These are phyloP conservation scores for Paragorgia papillata DNA, from an alignment of 92 coral and sea anemone genomes.

Conservation along the genomic window DNA sequence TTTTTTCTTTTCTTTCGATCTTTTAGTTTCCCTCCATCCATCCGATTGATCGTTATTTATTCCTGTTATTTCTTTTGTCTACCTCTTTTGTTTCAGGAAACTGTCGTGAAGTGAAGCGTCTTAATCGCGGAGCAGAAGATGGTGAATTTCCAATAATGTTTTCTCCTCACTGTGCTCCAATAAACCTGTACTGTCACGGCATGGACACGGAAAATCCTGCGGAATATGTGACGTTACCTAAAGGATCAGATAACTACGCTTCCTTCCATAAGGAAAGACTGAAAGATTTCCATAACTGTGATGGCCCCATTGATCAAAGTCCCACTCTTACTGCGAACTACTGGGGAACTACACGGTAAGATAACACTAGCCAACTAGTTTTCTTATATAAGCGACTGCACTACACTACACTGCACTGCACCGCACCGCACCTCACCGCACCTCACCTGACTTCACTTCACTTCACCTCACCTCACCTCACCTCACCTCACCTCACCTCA, in stretches of 20 bases:
- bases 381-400: too few relatives aligned
- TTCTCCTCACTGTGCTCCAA: conserved; percentile 82
- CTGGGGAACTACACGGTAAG: conserved; percentile 96
- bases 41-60: neutral
- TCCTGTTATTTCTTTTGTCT: neutral
- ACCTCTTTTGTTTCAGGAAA: conserved; percentile 69
- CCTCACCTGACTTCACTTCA: neutral
- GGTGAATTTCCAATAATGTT: conserved; percentile 91
- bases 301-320: conserved; percentile 83
- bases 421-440: conserved; percentile 48
- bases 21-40: neutral
- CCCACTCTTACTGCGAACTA: conserved; percentile 87
- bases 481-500: too few relatives aligned
- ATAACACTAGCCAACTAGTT: neutral
- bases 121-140: conserved; percentile 87
- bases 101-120: conserved; percentile 86
- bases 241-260: conserved; percentile 91
- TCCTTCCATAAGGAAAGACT: conserved; percentile 86
- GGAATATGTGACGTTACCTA: conserved; percentile 87
- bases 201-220: conserved; percentile 77
- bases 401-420: too few relatives aligned
- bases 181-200: conserved; percentile 90
- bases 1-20: neutral
- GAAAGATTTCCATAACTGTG: conserved; percentile 78
- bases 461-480: neutral